A percentile compares a stretch with the other conserved stretches of the same genome.
Evolutionary conservation across 2,888 invertebrate genomes (phyloP).

Genomic region (Erebia epiphron): DNA sequence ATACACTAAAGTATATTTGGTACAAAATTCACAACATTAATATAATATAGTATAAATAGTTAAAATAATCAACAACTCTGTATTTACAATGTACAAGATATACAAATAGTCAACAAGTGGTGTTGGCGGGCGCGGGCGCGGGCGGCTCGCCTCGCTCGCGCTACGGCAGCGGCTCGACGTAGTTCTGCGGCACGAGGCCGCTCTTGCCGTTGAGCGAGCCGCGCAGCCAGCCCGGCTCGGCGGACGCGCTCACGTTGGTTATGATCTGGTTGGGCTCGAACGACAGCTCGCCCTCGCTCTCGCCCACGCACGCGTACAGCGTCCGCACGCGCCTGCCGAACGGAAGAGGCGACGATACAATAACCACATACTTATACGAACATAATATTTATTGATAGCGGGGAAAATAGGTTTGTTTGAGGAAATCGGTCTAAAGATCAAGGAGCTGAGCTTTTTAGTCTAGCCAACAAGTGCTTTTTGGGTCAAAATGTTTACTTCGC

Average conservation of each 20-base stretch:
- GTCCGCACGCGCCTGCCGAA: constrained; percentile 92
- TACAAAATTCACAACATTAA: constrained; percentile 79
- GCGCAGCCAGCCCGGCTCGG: constrained; percentile 99
- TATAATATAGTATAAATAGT: constrained; percentile 74
- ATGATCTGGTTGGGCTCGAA: constrained; percentile 99
- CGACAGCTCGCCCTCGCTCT: constrained; percentile 97
- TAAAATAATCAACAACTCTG: constrained; percentile 77
- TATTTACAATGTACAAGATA: constrained; percentile 80
- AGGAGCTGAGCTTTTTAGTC: too few relatives aligned
- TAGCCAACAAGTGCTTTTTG: too few relatives aligned
- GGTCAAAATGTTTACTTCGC: too few relatives aligned
- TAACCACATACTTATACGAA: too few relatives aligned
- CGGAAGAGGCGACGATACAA: not conserved
- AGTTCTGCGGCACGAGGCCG: constrained; percentile 97
- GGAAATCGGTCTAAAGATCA: too few relatives aligned
- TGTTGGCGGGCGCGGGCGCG: not conserved
- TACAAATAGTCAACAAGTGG: constrained; percentile 69
- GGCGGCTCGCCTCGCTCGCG: not conserved
- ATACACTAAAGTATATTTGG: constrained; percentile 71
- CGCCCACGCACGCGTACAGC: constrained; percentile 97
- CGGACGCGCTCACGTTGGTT: constrained; percentile 95
- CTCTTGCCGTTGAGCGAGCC: constrained; percentile 96
- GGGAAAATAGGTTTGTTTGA: too few relatives aligned
- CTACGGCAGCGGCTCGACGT: constrained; percentile 93
- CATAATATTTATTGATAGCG: too few relatives aligned